Conservation (phyloP, 2,113 vertebrate species). For the Camarhynchus parvulus region DNA sequence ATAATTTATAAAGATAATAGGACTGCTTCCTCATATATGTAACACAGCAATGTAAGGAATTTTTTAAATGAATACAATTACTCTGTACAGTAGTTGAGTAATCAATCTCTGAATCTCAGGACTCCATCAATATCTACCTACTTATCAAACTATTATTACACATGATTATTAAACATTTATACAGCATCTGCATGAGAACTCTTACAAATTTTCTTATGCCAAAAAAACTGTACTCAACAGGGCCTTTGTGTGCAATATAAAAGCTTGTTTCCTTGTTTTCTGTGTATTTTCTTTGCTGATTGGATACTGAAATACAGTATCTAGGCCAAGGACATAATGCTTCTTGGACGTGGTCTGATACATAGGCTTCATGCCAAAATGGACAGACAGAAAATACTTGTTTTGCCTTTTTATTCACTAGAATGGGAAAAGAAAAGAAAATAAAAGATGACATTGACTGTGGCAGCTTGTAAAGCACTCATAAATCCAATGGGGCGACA, state of each 20-base stretch:
- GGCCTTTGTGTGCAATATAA: neutral
- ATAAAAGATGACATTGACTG: neutral
- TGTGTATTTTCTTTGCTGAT: neutral
- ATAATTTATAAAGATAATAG: neutral
- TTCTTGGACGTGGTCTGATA: neutral
- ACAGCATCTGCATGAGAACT: neutral
- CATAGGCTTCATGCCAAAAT: neutral
- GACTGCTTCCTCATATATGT: neutral
- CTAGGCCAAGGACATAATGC: neutral
- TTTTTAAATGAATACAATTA: neutral
- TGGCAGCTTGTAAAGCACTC: neutral
- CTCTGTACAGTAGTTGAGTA: neutral
- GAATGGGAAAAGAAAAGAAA: neutral
- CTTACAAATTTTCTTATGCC: neutral
- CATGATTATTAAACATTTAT: neutral
- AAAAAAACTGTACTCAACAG: neutral
- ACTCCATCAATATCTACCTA: neutral
- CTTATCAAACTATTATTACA: neutral
- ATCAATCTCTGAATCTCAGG: neutral
- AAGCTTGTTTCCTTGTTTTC: neutral
- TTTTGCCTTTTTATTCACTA: neutral
- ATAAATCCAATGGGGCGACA: neutral
- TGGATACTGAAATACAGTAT: neutral
- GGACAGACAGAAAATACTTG: constrained; percentile 10
- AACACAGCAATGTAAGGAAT: neutral